Evolutionary conservation across 1,140 invertebrate genomes (phyloP), one percentile per base, ranked within the genome.

Genomic region (Orius insidiosus): DNA sequence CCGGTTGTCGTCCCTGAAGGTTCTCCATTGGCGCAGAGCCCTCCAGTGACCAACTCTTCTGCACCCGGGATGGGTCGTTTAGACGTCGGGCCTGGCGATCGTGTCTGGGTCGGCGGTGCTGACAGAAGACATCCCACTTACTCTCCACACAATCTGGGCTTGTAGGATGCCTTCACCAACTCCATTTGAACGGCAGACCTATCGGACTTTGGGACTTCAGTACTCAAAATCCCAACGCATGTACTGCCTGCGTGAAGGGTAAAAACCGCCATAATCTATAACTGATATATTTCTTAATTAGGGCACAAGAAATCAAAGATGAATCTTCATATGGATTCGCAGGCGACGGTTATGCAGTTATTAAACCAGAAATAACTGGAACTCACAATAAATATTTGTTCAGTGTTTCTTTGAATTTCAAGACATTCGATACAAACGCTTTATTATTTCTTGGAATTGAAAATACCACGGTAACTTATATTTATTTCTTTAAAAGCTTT

Each of bases 141-240:
- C 53, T 46, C 43, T 56, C 40, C 24, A 60, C 37, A 10, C 58
- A 52, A 46, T 50, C 49, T 11, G 77, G 74, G 1, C 60, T 80
- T 4, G 68, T 72, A n/a, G n/a, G n/a, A 0, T 90, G 87, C 47
- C 66, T 93, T 5, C 72, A 88, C 59, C 74, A 83, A 50, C 63
- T 92, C 0, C 68, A 69, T 48, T 63, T 88, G 1, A 84, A 94
- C 61, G 78, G 76, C 4, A 70, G 75, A 24, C 74, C 70, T 0
- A 64, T 95, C 37, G 89, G 90, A 0, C 65, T 95, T 0, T 95
- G 86, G 85, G 86, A 93, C 62, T 95, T 92, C 58, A 65, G 68
- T 24, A 70, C 75, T 47, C 60, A 68, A 18, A 60, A 64, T n/a
- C 69, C 72, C 51, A 68, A 68, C 47, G 72, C 72, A 5, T 95